Evolutionary conservation across 2,113 vertebrate genomes (phyloP), one percentile per base, ranked within the genome.

Genomic region (Coptodon bakossiorum): DNA sequence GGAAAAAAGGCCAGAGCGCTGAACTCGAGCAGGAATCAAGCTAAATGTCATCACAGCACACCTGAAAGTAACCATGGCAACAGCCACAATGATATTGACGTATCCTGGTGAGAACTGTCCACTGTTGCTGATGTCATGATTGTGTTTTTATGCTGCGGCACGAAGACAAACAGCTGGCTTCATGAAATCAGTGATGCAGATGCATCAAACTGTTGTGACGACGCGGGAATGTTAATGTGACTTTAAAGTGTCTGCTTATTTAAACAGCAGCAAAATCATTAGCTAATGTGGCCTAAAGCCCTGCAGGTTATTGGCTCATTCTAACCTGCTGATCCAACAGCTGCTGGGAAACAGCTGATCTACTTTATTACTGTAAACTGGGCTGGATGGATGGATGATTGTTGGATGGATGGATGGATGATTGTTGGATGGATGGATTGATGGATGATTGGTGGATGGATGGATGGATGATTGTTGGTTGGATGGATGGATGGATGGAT

Each of bases 141-240:
- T 5, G 56, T 27, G 24, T 29, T 29, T 57, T 5, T 57, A 57
- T 14, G 24, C 56, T 57, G 56, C 24, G 8, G 2, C 27, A 17
- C 14, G 1, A 34, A 61, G 59, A 61, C 59, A 0, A 61, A 11
- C 59, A 61, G 59, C 52, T 53, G 19, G 14, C 14, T 31, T 61
- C 8, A 61, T 3, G 50, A 53, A 53, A 10, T 53, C 50, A 10
- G 8, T 53, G 50, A n/a, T n/a, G 50, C 50, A 5, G 50, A 53
- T 53, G 13, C 43, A 45, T 45, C 45, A 16, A 48, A 48, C 3
- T 27, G 53, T 56, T 27, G 54, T 57, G 54, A 27, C 12, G 12
- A 0, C 12, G 22, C 6, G 0, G 22, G 54, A 27, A 5, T 22
- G 12, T 57, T 57, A 56, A 56, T 0, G 54, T 56, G 31, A 34